Conservation (phyloP, 2,888 invertebrate genomes). For the Poecilobothrus nobilitatus region DNA sequence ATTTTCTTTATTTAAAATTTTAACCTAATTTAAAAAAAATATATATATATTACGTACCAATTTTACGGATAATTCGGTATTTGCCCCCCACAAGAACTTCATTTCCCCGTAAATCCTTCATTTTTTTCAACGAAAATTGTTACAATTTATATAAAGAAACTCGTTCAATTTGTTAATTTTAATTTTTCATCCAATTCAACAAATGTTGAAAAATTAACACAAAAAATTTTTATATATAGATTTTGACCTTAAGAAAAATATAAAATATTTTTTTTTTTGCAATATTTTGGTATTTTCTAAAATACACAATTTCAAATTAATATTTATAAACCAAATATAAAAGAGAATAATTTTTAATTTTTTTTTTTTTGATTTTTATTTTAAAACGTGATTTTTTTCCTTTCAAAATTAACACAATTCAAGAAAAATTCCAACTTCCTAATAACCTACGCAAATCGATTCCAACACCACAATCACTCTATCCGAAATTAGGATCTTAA, state of each 20-base stretch:
- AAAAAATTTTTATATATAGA: background rate
- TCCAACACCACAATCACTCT: background rate
- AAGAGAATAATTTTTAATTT: background rate
- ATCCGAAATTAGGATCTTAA: background rate
- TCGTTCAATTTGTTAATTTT: background rate
- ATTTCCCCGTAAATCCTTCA: conserved; percentile 38
- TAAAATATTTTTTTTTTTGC: background rate
- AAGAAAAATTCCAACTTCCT: background rate
- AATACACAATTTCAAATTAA: conserved; percentile 8
- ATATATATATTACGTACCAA: conserved; percentile 54
- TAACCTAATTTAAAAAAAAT: background rate
- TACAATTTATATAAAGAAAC: background rate
- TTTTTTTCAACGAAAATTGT: conserved; percentile 25
- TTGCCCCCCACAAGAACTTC: conserved; percentile 84
- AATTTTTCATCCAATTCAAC: conserved; percentile 1
- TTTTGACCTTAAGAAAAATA: background rate
- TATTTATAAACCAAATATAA: background rate
- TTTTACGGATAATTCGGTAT: conserved; percentile 91
- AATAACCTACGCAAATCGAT: background rate
- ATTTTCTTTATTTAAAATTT: background rate
- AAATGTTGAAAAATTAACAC: background rate
- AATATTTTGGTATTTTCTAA: background rate
- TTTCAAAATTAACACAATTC: background rate
- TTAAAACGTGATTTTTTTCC: background rate
- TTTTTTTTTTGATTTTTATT: background rate